These are phyloP conservation scores for Caenorhabditis sp. DNA, from an alignment of 2,888 invertebrate species.

Conservation along the genomic window DNA sequence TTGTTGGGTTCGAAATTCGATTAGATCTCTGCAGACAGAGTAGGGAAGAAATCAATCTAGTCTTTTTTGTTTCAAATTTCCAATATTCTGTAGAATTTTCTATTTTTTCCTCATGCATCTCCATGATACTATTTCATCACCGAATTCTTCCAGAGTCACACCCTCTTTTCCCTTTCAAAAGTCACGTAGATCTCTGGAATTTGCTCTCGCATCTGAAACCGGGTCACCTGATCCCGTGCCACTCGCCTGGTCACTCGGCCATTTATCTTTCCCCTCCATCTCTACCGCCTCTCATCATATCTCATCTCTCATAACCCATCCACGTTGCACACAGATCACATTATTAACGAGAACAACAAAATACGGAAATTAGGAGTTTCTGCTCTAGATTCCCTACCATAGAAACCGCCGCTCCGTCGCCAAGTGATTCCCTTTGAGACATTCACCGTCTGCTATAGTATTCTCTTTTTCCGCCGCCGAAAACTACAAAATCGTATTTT, in stretches of 20 bases:
- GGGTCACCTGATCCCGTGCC: conserved; percentile 4
- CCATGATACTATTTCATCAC: too few species aligned
- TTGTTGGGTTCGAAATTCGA: too few species aligned
- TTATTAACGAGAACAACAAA: neutral
- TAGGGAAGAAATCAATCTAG: too few species aligned
- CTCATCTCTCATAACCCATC: conserved; percentile 7
- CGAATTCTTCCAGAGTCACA: too few species aligned
- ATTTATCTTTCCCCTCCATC: conserved; percentile 1
- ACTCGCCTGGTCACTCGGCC: conserved; percentile 5
- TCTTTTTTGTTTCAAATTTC: too few species aligned
- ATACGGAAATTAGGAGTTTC: neutral
- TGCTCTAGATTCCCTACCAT: neutral
- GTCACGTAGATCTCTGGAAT: neutral
- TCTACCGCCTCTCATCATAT: neutral
- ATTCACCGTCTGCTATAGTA: too few species aligned
- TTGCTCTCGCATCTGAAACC: neutral
- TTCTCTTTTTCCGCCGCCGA: neutral
- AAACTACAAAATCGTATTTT: neutral
- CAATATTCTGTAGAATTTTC: too few species aligned
- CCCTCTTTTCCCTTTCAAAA: too few species aligned
- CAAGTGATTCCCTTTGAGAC: neutral
- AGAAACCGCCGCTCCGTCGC: neutral
- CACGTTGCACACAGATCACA: neutral
- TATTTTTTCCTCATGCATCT: too few species aligned
- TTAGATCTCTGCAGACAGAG: too few species aligned